phyloP scores from a whole-genome alignment of 2,888 invertebrate genomes.

The Apocheima hispidaria region DNA sequence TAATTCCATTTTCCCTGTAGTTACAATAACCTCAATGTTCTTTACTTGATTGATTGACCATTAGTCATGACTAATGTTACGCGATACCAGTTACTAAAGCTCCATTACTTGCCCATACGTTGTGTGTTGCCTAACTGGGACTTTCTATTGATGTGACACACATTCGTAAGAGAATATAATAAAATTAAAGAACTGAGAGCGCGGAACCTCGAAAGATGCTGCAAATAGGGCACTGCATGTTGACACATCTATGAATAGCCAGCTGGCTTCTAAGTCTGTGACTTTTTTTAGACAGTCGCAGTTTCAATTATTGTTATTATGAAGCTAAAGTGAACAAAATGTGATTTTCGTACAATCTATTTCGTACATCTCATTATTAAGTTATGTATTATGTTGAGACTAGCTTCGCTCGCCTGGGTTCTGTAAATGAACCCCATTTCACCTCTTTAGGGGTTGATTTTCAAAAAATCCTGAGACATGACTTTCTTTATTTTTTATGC shows the following conservation, averaged over 20 bases:
- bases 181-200: neutral
- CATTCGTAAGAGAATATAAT: neutral
- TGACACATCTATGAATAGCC: neutral
- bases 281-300: neutral
- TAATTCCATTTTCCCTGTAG: no score
- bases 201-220: neutral
- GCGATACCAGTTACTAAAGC: neutral
- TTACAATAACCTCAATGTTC: no score
- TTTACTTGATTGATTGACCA: constrained; percentile 8
- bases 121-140: constrained; percentile 1
- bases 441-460: no score
- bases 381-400: no score
- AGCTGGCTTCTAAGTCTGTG: neutral
- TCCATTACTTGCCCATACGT: neutral
- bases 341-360: no score
- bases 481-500: no score
- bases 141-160: constrained; percentile 11
- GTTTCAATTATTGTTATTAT: neutral
- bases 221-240: neutral
- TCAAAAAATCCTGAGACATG: no score
- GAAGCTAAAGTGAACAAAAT: no score
- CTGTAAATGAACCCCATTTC: no score
- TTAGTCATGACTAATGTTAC: constrained; percentile 2
- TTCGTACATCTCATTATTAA: no score
- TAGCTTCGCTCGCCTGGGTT: no score